Evolutionary conservation across 2,113 vertebrate species (phyloP).

Genomic region (Oryzias curvinotus): DNA sequence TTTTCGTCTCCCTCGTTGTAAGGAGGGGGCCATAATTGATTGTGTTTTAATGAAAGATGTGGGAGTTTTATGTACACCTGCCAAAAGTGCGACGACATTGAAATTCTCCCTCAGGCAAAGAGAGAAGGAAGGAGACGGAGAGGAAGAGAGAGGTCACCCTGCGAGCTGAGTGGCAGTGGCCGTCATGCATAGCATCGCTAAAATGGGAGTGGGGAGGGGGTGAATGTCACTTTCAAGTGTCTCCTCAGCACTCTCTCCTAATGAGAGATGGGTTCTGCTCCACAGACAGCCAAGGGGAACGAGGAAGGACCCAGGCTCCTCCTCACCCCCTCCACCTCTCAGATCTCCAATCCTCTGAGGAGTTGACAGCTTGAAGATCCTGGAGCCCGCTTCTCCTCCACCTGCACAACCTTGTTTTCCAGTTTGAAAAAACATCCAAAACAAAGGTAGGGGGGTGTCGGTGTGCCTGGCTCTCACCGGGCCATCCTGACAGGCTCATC

Average conservation of each 20-base stretch:
- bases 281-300: conserved; percentile 80
- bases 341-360: conserved; percentile 73
- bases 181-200: conserved; percentile 79
- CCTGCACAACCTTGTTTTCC: conserved; percentile 72
- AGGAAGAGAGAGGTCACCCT: conserved; percentile 75
- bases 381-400: conserved; percentile 66
- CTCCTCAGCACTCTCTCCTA: conserved; percentile 80
- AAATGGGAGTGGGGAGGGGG: conserved; percentile 69
- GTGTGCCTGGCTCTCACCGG: conserved; percentile 20
- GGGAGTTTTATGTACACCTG: conserved; percentile 75
- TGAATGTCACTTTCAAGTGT: conserved; percentile 85
- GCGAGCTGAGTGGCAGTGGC: conserved; percentile 81
- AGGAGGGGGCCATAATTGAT: conserved; percentile 69
- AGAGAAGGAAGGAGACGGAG: conserved; percentile 60
- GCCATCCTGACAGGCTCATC: conserved; percentile 20
- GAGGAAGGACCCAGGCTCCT: conserved; percentile 71
- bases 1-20: conserved; percentile 39
- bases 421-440: conserved; percentile 64
- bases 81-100: conserved; percentile 73
- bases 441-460: conserved; percentile 53
- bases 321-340: conserved; percentile 63
- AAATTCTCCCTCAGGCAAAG: conserved; percentile 78
- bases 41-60: conserved; percentile 66
- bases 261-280: conserved; percentile 85
- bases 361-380: conserved; percentile 70